A percentile compares a stretch with the other conserved stretches of the same genome.
Conservation (phyloP, 2,113 vertebrate species). For the Chelonoidis abingdonii region DNA sequence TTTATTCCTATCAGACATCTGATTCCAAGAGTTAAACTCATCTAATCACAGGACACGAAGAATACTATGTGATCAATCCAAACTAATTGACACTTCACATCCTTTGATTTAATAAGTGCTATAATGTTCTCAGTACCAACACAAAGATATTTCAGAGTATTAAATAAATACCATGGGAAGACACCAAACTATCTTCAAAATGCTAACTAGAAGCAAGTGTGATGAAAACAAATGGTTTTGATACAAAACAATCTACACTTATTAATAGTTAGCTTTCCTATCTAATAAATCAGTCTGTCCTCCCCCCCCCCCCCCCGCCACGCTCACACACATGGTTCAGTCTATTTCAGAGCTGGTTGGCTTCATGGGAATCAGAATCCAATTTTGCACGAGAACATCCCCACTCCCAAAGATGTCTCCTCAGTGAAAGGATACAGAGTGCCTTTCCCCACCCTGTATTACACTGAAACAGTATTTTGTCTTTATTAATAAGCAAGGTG, state of each 20-base stretch:
- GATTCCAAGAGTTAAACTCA: slow-evolving; percentile 9
- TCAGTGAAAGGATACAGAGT: neutral
- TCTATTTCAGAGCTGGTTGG: neutral
- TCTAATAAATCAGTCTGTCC: neutral
- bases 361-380: neutral
- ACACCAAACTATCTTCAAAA: slow-evolving; percentile 2
- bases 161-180: neutral
- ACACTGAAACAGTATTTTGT: neutral
- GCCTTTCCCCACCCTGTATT: neutral
- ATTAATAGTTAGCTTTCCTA: neutral
- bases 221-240: neutral
- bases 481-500: neutral
- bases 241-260: neutral
- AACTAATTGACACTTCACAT: slow-evolving; percentile 1
- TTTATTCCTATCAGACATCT: neutral
- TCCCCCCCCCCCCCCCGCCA: too few relatives aligned
- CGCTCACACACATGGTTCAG: neutral
- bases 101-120: neutral
- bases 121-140: neutral
- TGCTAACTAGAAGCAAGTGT: neutral
- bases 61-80: slow-evolving; percentile 8
- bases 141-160: neutral
- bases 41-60: slow-evolving; percentile 2
- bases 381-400: neutral
- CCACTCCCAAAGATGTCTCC: neutral